Evolutionary conservation across 1,140 invertebrate genomes (phyloP).

Genomic region (Eupristina koningsbergeri): DNA sequence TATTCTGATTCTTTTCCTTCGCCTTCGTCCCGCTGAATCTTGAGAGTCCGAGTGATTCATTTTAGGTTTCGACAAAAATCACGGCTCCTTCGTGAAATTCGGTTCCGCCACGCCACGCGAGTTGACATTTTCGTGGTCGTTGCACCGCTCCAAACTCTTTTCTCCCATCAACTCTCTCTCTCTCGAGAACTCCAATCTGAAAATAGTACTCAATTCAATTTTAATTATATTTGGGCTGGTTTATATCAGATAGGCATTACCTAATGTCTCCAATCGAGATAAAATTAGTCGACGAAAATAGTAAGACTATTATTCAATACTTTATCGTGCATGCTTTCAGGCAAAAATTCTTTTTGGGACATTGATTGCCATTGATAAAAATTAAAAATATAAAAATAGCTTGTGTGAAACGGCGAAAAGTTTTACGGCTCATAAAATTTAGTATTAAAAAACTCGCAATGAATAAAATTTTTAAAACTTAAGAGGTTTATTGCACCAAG

Average conservation of each 20-base stretch:
- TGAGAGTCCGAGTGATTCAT: neutral
- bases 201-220: neutral
- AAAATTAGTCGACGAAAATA: no score
- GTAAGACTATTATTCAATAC: no score
- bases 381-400: no score
- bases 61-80: neutral
- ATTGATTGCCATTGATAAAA: no score
- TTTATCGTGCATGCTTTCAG: no score
- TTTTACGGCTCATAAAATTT: no score
- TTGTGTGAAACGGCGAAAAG: no score
- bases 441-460: no score
- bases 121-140: neutral
- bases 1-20: neutral
- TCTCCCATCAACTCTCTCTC: neutral
- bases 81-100: neutral
- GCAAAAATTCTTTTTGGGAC: no score
- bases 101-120: neutral
- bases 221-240: neutral
- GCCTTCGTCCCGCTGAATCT: neutral
- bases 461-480: neutral
- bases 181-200: neutral
- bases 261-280: no score
- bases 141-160: neutral
- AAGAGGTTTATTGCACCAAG: neutral
- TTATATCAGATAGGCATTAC: neutral